Conservation (phyloP, 1,140 invertebrate genomes). For the Atta texana region DNA sequence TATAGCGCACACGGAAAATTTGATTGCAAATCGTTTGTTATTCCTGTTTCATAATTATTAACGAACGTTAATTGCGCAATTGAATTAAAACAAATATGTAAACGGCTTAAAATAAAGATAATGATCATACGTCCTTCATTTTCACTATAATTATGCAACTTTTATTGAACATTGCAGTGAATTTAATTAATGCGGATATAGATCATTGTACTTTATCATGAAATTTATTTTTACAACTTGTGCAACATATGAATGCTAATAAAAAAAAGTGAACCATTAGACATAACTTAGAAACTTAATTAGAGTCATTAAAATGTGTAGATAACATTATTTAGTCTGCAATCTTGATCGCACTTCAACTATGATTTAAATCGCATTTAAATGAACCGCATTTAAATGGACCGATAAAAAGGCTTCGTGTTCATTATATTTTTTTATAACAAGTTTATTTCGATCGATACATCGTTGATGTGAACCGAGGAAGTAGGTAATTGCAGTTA, state of each 20-base stretch:
- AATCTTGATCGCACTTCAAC: constrained; percentile 31
- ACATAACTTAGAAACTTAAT: constrained; percentile 38
- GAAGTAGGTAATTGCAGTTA: constrained; percentile 2
- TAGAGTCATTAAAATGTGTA: constrained; percentile 14
- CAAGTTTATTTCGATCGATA: constrained; percentile 54
- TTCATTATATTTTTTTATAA: constrained; percentile 25
- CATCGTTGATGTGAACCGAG: background rate
- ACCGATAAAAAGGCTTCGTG: background rate
- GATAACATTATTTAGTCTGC: constrained; percentile 6
- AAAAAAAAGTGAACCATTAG: background rate
- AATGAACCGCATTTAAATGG: constrained; percentile 34
- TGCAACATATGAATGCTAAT: background rate
- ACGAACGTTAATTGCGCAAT: constrained; percentile 46
- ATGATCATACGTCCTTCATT: background rate
- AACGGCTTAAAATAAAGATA: constrained; percentile 34
- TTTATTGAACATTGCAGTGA: background rate
- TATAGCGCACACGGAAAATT: background rate
- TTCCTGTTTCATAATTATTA: constrained; percentile 32
- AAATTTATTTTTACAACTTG: constrained; percentile 11
- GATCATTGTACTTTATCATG: background rate
- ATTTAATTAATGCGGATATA: constrained; percentile 28
- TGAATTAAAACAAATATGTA: constrained; percentile 36
- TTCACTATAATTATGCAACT: constrained; percentile 27
- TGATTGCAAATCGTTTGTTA: constrained; percentile 17
- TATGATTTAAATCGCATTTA: constrained; percentile 23